Base-by-base conservation (phyloP, 2,888 invertebrate genomes). In the Conops quadrifasciatus region DNA sequence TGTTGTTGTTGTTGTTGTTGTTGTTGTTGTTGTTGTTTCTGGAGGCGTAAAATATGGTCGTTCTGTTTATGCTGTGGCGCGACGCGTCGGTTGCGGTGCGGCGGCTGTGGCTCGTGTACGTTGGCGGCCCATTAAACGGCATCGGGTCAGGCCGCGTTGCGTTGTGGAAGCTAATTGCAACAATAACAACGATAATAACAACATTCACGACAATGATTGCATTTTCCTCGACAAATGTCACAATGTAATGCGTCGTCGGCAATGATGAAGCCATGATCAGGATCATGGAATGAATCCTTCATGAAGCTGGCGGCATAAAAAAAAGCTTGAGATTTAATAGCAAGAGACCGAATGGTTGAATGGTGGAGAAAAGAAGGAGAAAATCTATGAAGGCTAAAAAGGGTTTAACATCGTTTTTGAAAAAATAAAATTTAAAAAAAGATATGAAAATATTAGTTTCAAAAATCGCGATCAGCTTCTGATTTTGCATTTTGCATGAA, bases 51-150 rank as follows among this genome's bases (percentile, higher is more conserved):
- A 24, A 21, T 21, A 19, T 56, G 21, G 7, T n/a, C 15, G 45
- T 19, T 15, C 30, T 36, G 43, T 21, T 19, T 36, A n/a, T 19
- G 51, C 64, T 65, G 64, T 7, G 71, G n/a, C n/a, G n/a, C n/a
- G n/a, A n/a, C n/a, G n/a, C n/a, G 64, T 66, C 67, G 58, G 19
- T 58, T 56, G 36, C 63, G 67, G 30, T 53, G 63, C 16, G 70
- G 49, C 53, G 71, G 73, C 70, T 73, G 72, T 51, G 69, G 62
- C 56, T 66, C 53, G 24, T n/a, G 4, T n/a, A n/a, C n/a, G n/a
- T 15, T n/a, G 15, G 49, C 49, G 15, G 49, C 49, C 16, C 4
- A 36, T 36, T 7, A 36, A 36, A 36, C 9, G 9, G 9, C 9
- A 7, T 9, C 4, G 5, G 36, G 36, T 7, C 4, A 9, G 36